A percentile compares a stretch with the other conserved stretches of the same genome.
phyloP scores from a whole-genome alignment of 2,797 vertebrate species.

The Melanitta fusca region DNA sequence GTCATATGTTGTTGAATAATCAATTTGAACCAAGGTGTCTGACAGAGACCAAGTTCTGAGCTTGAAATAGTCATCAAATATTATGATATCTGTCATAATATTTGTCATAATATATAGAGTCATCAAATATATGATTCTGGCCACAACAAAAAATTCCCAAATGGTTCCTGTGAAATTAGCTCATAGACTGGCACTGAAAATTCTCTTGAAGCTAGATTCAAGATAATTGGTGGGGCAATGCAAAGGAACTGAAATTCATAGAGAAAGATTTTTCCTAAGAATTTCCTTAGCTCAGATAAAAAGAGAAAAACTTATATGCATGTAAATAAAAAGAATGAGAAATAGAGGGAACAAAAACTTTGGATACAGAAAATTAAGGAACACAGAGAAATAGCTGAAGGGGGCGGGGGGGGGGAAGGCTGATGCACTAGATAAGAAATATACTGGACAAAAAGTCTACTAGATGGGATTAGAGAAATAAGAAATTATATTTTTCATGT shows the following conservation, averaged over 20 bases:
- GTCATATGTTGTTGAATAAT: not conserved
- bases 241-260: not conserved
- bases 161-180: not conserved
- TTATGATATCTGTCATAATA: not conserved
- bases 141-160: not conserved
- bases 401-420: not conserved
- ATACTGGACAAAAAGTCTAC: not conserved
- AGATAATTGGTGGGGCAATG: not conserved
- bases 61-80: not conserved
- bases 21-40: not conserved
- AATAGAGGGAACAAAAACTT: not conserved
- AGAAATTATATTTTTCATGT: not conserved
- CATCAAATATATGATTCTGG: not conserved
- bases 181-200: not conserved
- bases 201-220: not conserved
- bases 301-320: not conserved
- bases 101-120: not conserved
- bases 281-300: not conserved
- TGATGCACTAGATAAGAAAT: not conserved
- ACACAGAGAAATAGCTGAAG: not conserved
- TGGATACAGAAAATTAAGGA: not conserved
- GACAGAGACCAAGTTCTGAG: not conserved
- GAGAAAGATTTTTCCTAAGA: not conserved
- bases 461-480: not conserved
- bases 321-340: not conserved